These are phyloP conservation scores for Ormyrus thymus DNA, from an alignment of 2,888 invertebrate species.

Conservation along the genomic window DNA sequence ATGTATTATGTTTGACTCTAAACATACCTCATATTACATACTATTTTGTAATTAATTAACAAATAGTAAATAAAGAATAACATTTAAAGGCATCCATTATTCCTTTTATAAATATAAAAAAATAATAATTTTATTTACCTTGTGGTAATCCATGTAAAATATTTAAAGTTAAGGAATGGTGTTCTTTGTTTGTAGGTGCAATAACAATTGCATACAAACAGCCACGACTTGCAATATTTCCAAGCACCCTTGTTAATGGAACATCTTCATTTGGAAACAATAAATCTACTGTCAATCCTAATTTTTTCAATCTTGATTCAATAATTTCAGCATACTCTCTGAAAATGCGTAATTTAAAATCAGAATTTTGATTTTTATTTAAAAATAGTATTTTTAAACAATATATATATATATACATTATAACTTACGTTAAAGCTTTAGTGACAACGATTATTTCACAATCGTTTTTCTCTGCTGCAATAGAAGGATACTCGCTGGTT, in stretches of 20 bases:
- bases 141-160: conserved; percentile 93
- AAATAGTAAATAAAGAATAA: not conserved
- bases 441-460: conserved; percentile 94
- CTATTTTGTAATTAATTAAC: not conserved
- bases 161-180: conserved; percentile 91
- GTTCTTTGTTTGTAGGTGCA: conserved; percentile 89
- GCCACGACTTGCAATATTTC: conserved; percentile 91
- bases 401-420: conserved; percentile 20
- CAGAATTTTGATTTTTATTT: conserved; percentile 53
- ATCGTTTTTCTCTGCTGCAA: conserved; percentile 83
- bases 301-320: conserved; percentile 85
- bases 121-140: conserved; percentile 77
- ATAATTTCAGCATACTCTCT: conserved; percentile 93
- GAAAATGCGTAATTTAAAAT: conserved; percentile 46
- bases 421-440: conserved; percentile 84
- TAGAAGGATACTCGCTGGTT: conserved; percentile 64
- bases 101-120: not conserved
- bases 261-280: conserved; percentile 95
- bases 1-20: not conserved
- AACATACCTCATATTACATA: not conserved
- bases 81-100: not conserved
- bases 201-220: conserved; percentile 92
- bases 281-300: conserved; percentile 89
- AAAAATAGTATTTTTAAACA: conserved; percentile 12
- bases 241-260: conserved; percentile 85